These are phyloP conservation scores for Ailurus styani DNA, from an alignment of 2,113 vertebrate species.

Conservation along the genomic window DNA sequence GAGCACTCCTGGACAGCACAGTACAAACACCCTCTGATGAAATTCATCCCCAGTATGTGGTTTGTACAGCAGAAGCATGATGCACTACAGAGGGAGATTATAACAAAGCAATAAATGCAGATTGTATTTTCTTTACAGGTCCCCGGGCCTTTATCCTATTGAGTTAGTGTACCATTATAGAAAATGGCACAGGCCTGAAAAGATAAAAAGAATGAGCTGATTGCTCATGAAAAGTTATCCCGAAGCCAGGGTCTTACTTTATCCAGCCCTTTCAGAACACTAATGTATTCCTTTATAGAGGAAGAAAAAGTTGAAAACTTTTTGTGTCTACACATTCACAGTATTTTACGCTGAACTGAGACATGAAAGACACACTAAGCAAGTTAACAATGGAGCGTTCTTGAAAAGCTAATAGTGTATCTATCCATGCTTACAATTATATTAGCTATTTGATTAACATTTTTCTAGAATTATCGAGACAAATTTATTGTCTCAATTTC, in stretches of 20 bases:
- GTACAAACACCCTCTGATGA: neutral
- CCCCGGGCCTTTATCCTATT: neutral
- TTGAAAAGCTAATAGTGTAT: neutral
- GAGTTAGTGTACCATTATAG: neutral
- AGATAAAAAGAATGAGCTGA: neutral
- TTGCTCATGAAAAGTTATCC: neutral
- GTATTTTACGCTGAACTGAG: neutral
- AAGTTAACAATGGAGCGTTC: neutral
- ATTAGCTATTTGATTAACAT: neutral
- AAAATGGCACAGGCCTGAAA: neutral
- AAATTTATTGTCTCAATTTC: neutral
- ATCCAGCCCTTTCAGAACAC: neutral
- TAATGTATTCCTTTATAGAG: neutral
- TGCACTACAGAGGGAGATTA: neutral
- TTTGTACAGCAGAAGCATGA: neutral
- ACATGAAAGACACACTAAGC: neutral
- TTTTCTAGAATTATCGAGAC: neutral
- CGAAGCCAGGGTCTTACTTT: neutral
- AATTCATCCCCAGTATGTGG: neutral
- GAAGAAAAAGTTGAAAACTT: neutral
- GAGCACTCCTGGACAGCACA: fast-evolving
- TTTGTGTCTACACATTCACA: neutral
- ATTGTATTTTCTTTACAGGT: constrained; percentile 38
- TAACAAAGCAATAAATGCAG: neutral
- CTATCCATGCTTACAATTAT: neutral